Percentiles rank a stretch among this genome's conserved stretches.
phyloP scores from a whole-genome alignment of 2,113 vertebrate species.

The Chaenocephalus aceratus region DNA sequence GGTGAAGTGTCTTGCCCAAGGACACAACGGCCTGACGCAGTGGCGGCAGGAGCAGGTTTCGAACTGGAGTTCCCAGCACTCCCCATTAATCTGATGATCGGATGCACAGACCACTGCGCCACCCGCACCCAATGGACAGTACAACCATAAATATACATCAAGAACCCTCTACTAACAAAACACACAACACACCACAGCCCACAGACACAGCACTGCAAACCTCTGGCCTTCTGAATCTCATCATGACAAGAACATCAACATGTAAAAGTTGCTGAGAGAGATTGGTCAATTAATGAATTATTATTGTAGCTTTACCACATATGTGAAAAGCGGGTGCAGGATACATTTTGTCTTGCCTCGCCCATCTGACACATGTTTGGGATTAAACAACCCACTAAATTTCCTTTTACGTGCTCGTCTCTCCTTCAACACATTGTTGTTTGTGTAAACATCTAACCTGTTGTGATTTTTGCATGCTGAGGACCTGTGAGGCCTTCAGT shows the following conservation, averaged over 20 bases:
- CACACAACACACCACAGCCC: background rate
- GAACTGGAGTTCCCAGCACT: too few species aligned
- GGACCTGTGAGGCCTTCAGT: constrained; percentile 40
- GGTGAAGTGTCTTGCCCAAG: too few species aligned
- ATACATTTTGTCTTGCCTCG: background rate
- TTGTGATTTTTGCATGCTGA: constrained; percentile 18
- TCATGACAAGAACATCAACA: too few species aligned
- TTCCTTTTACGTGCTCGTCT: constrained; percentile 5
- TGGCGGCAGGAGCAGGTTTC: too few species aligned
- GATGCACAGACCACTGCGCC: too few species aligned
- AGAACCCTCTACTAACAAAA: background rate
- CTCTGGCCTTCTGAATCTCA: constrained; percentile 2
- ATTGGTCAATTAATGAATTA: too few species aligned
- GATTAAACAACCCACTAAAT: constrained; percentile 50
- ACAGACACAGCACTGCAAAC: background rate
- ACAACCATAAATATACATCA: constrained; percentile 8
- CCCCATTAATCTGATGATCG: too few species aligned
- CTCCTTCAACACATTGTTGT: constrained; percentile 5
- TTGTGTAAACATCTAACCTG: constrained; percentile 29
- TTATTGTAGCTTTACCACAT: background rate
- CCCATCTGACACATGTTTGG: constrained; percentile 38
- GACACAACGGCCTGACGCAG: too few species aligned
- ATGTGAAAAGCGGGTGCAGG: too few species aligned
- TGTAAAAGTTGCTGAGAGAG: too few species aligned
- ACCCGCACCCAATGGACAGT: background rate